A percentile compares a stretch with the other conserved stretches of the same genome.
These are phyloP conservation scores for Hanleya hanleyi DNA, from an alignment of 2,888 invertebrate genomes.

Conservation along the genomic window DNA sequence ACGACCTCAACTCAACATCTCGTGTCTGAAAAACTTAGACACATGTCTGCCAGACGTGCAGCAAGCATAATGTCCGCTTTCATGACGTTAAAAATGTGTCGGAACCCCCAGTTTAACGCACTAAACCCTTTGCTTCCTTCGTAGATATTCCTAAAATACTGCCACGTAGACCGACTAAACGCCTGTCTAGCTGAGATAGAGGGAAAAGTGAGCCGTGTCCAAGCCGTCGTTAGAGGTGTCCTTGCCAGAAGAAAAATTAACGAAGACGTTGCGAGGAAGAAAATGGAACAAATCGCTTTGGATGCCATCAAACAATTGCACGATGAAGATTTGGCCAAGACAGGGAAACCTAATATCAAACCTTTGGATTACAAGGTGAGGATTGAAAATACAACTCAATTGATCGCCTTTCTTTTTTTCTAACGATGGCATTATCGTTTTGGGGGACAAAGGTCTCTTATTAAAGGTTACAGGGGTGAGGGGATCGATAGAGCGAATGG, in stretches of 20 bases:
- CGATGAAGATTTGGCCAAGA: constrained; percentile 11
- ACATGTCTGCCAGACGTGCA: no score
- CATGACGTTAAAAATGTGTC: not conserved
- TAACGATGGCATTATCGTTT: no score
- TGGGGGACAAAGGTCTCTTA: no score
- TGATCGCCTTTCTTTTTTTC: no score
- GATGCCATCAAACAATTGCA: constrained; percentile 24
- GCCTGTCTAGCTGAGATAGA: constrained; percentile 30
- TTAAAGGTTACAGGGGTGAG: no score
- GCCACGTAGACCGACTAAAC: constrained; percentile 38
- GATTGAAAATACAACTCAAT: no score
- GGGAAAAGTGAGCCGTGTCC: constrained; percentile 33
- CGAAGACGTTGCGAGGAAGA: constrained; percentile 10
- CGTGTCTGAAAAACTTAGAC: no score
- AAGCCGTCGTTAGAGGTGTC: constrained; percentile 41
- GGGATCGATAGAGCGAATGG: no score
- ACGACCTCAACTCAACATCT: no score
- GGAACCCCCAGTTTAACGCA: not conserved
- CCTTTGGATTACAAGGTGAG: not conserved
- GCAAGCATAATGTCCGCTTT: not conserved
- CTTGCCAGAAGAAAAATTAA: constrained; percentile 32
- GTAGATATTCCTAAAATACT: constrained; percentile 34
- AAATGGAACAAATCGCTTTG: constrained; percentile 34
- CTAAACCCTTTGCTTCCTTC: constrained; percentile 8
- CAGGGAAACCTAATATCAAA: not conserved